Percentiles rank a stretch among this genome's conserved stretches.
Conservation (phyloP, 2,797 vertebrate genomes). For the Taenioides sp. region DNA sequence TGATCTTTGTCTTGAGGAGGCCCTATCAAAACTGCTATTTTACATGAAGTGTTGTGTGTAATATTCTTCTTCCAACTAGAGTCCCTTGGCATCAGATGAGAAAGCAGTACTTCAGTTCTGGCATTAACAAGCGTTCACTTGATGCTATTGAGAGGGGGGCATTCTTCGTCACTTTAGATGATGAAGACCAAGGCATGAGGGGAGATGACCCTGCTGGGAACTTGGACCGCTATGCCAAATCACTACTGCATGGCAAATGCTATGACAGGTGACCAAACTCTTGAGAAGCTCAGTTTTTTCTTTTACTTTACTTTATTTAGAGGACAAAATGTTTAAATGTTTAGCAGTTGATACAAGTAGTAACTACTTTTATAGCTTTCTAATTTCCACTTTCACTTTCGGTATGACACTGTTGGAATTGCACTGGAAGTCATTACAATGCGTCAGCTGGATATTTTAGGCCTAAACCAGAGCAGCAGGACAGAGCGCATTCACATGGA, state of each 20-base stretch:
- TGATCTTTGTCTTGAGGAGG: neutral
- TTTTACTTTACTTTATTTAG: neutral
- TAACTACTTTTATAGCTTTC: neutral
- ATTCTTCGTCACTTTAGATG: constrained; percentile 86
- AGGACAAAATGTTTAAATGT: neutral
- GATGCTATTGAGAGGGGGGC: constrained; percentile 82
- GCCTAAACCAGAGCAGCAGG: neutral
- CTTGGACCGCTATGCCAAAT: constrained; percentile 85
- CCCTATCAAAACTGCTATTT: neutral
- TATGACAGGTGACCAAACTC: constrained; percentile 80
- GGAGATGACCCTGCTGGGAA: constrained; percentile 77
- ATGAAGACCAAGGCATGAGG: constrained; percentile 81
- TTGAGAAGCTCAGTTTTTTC: neutral
- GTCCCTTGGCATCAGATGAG: constrained; percentile 61
- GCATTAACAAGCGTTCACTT: constrained; percentile 63
- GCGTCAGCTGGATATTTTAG: neutral
- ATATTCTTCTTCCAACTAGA: constrained; percentile 25
- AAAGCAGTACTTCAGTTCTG: constrained; percentile 62
- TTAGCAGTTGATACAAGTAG: neutral
- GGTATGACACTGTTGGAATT: neutral
- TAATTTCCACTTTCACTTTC: neutral
- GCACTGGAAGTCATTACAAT: neutral
- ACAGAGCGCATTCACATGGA: no score
- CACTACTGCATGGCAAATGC: constrained; percentile 84
- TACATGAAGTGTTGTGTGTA: neutral